Evolutionary conservation across 2,888 invertebrate genomes (phyloP), one percentile per base, ranked within the genome.

Genomic region (Synanthedon andrenaeformis): DNA sequence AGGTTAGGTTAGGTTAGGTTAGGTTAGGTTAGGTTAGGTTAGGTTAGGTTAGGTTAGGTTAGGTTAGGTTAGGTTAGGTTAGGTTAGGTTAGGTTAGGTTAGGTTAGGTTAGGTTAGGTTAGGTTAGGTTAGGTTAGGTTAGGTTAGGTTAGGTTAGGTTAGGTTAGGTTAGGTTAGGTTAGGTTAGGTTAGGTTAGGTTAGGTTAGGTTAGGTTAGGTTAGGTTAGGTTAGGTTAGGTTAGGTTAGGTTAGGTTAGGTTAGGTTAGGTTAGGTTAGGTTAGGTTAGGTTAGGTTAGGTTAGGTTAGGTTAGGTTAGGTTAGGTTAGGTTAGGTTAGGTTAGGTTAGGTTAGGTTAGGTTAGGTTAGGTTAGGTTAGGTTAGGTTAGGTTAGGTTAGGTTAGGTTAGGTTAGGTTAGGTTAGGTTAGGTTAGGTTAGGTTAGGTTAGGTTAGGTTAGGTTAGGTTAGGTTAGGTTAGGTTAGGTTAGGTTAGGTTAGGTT

Each of bases 71-170:
- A 48, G 48, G 48, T 48, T 48, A 48, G 48, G 48, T 55, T 19
- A 19, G 19, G 19, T 19, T 19, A 19, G 19, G 19, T 19, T 19
- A 19, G 19, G 19, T 19, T 19, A 19, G 19, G 19, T 19, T 19
- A 19, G 19, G 19, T 19, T 19, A 19, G 19, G 19, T 19, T 19
- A 19, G 19, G 19, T 19, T 19, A 19, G 19, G 19, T 19, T 19
- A 19, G 19, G 19, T 19, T 19, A 19, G 19, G 19, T 55, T 55
- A 55, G 54, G 54, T 55, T 55, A 55, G 54, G 54, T 55, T 55
- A 55, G 54, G 54, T 55, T 55, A 55, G 54, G 54, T 53, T 53
- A 53, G 53, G 53, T 53, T 53, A 53, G 53, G 53, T 53, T 53
- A 53, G 53, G 53, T 53, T 53, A 53, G 53, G 53, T 53, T 53